phyloP scores from a whole-genome alignment of 1,140 invertebrate species.

The Bradynema listronoti region DNA sequence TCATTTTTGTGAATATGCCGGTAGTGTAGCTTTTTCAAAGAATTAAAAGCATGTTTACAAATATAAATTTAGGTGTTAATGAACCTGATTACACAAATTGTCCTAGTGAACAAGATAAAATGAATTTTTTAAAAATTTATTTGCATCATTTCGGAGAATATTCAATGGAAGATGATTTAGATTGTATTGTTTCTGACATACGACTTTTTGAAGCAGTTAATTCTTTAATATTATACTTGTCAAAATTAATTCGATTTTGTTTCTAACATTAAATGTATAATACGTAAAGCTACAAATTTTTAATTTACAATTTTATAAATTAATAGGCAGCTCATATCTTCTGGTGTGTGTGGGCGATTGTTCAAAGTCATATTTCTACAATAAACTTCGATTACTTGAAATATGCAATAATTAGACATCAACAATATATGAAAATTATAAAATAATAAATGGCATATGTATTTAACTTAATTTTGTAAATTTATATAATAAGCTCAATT shows the following conservation, averaged over 20 bases:
- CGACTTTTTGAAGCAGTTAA: slow-evolving; percentile 45
- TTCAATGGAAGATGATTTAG: slow-evolving; percentile 22
- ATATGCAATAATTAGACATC: slow-evolving; percentile 63
- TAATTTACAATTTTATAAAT: slow-evolving; percentile 9
- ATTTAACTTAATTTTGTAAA: too few relatives aligned
- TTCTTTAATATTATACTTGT: slow-evolving; percentile 19
- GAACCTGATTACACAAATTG: slow-evolving; percentile 53
- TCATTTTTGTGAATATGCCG: slow-evolving; percentile 94
- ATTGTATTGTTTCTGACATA: slow-evolving; percentile 20
- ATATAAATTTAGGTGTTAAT: slow-evolving; percentile 57
- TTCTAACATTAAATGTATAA: slow-evolving; percentile 8
- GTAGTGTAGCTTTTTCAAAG: slow-evolving; percentile 61
- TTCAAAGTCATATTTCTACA: slow-evolving; percentile 78
- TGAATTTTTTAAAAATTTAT: slow-evolving; percentile 39
- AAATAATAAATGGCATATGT: too few relatives aligned
- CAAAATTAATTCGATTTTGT: slow-evolving; percentile 12
- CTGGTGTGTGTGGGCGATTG: slow-evolving; percentile 85
- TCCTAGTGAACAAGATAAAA: slow-evolving; percentile 35
- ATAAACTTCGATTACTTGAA: slow-evolving; percentile 88
- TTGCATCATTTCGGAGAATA: slow-evolving; percentile 17
- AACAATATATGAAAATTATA: slow-evolving; percentile 15
- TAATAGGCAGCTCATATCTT: slow-evolving; percentile 71
- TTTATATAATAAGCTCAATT: too few relatives aligned
- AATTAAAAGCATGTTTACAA: background rate
- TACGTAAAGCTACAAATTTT: slow-evolving; percentile 1